These are phyloP conservation scores for Bovichtus variegatus DNA, from an alignment of 2,797 vertebrate genomes.

Conservation along the genomic window DNA sequence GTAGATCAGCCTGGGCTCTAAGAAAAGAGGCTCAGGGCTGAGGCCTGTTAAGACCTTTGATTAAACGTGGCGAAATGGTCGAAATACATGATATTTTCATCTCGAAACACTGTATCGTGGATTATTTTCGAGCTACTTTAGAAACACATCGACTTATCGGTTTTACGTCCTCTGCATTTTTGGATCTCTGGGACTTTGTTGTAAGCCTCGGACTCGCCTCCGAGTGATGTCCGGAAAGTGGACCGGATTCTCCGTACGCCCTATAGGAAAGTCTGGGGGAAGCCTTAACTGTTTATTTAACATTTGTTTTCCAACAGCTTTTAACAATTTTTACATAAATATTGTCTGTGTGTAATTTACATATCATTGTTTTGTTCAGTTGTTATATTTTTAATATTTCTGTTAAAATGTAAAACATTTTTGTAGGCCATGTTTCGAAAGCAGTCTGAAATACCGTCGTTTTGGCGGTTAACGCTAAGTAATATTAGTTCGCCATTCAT, in stretches of 20 bases:
- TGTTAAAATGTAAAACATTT: slow-evolving; percentile 9
- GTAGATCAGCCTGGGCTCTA: slow-evolving; percentile 86
- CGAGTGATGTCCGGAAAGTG: slow-evolving; percentile 39
- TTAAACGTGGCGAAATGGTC: slow-evolving; percentile 55
- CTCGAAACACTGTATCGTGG: slow-evolving; percentile 37
- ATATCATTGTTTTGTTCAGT: fast-evolving
- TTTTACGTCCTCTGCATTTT: slow-evolving; percentile 45
- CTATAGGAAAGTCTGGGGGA: slow-evolving; percentile 81
- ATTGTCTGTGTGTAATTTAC: not conserved
- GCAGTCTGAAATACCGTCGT: slow-evolving; percentile 24
- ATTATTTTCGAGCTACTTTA: slow-evolving; percentile 48
- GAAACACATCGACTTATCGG: not conserved
- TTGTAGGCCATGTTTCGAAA: slow-evolving; percentile 66
- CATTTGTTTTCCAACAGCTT: slow-evolving; percentile 1
- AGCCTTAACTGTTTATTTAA: slow-evolving; percentile 70
- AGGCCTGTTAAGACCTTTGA: slow-evolving; percentile 77
- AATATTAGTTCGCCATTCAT: not conserved
- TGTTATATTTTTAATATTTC: not conserved
- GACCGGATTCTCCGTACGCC: slow-evolving; percentile 59
- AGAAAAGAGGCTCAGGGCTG: slow-evolving; percentile 86
- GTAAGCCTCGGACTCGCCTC: slow-evolving; percentile 82
- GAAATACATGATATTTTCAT: slow-evolving; percentile 41
- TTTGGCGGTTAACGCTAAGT: slow-evolving; percentile 56
- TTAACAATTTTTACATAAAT: not conserved
- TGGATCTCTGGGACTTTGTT: slow-evolving; percentile 77